These are phyloP conservation scores for Linepithema humile DNA, from an alignment of 1,140 invertebrate genomes.

Conservation along the genomic window DNA sequence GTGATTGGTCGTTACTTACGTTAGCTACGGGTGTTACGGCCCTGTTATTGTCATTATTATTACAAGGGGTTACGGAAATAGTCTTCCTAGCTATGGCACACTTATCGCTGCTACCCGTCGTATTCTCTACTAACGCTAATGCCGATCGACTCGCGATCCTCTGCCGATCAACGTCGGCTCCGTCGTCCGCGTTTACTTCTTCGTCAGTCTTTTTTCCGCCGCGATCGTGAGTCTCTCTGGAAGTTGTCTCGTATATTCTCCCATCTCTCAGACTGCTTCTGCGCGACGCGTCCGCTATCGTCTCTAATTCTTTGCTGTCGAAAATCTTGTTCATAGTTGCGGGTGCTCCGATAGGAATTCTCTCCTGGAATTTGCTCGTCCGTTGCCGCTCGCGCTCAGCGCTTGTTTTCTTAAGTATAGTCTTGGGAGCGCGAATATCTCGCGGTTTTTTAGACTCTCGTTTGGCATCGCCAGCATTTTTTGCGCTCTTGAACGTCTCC, in stretches of 20 bases:
- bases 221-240: neutral
- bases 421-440: neutral
- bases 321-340: conserved; percentile 46
- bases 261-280: neutral
- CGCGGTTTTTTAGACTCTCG: conserved; percentile 10
- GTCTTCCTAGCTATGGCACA: conserved; percentile 80
- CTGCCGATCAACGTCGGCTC: neutral
- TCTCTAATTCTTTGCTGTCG: conserved; percentile 22
- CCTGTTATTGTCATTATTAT: conserved; percentile 81
- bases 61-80: conserved; percentile 72
- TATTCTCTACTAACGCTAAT: conserved; percentile 30
- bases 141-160: conserved; percentile 28
- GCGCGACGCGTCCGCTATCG: neutral
- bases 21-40: conserved; percentile 77
- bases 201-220: conserved; percentile 77
- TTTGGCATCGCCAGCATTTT: neutral
- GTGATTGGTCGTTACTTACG: conserved; percentile 79
- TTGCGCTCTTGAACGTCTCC: neutral
- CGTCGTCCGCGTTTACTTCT: conserved; percentile 7
- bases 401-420: conserved; percentile 33
- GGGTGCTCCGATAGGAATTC: conserved; percentile 35
- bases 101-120: conserved; percentile 70
- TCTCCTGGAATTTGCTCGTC: conserved; percentile 3
- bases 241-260: neutral
- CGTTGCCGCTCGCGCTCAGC: neutral